Conservation (phyloP, 2,797 vertebrate genomes). For the Heterohyrax brucei region DNA sequence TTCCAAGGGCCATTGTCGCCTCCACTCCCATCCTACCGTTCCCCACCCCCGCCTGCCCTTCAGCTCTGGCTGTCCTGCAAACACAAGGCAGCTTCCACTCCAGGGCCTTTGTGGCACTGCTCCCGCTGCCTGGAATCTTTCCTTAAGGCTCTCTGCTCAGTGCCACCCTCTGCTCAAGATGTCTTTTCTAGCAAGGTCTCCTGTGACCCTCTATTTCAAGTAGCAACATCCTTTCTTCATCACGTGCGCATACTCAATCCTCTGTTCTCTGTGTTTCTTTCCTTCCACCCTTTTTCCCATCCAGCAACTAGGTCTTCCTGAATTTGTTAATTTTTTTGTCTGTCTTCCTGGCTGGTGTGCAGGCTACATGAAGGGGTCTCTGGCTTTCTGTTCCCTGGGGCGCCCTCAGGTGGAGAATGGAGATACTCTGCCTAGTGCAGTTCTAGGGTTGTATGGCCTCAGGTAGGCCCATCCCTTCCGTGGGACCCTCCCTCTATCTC, state of each 20-base stretch:
- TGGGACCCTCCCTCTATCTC: too few relatives aligned
- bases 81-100: too few relatives aligned
- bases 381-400: background rate
- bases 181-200: too few relatives aligned
- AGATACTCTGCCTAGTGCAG: background rate
- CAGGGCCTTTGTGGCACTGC: too few relatives aligned
- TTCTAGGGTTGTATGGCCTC: background rate
- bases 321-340: fast-evolving
- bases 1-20: background rate
- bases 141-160: background rate
- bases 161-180: background rate
- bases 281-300: background rate
- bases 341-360: fast-evolving
- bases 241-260: background rate
- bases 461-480: too few relatives aligned
- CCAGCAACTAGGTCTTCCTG: fast-evolving
- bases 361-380: too few relatives aligned
- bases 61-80: too few relatives aligned
- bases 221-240: too few relatives aligned
- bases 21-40: too few relatives aligned
- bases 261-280: background rate
- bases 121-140: too few relatives aligned
- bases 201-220: background rate
- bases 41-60: too few relatives aligned
- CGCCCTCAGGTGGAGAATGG: background rate